phyloP scores from a whole-genome alignment of 2,888 invertebrate species.

The Eulithis testata region DNA sequence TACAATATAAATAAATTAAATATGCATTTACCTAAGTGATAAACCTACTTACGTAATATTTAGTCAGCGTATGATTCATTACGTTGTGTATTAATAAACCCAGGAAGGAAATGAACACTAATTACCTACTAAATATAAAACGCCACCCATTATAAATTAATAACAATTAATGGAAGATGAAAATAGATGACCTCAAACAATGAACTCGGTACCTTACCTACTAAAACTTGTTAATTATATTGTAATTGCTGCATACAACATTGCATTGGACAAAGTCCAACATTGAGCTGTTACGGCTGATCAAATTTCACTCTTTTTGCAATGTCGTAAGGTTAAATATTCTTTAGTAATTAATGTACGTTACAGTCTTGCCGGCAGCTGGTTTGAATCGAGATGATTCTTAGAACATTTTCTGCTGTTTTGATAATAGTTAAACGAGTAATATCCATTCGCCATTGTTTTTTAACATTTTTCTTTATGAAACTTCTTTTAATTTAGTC shows the following conservation, averaged over 20 bases:
- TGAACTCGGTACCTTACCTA: slow-evolving; percentile 27
- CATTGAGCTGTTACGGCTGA: slow-evolving; percentile 25
- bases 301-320: slow-evolving; percentile 22
- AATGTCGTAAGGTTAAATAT: slow-evolving; percentile 14
- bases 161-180: slow-evolving; percentile 18
- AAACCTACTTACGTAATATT: not conserved
- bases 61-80: not conserved
- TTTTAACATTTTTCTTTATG: too few species aligned
- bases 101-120: slow-evolving; percentile 15
- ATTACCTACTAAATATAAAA: not conserved
- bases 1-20: too few species aligned
- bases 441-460: too few species aligned
- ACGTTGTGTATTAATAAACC: slow-evolving; percentile 5
- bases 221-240: slow-evolving; percentile 33
- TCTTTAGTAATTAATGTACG: not conserved
- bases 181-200: slow-evolving; percentile 38
- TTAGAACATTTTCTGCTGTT: not conserved
- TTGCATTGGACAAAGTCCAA: slow-evolving; percentile 53
- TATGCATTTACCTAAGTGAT: not conserved
- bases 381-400: slow-evolving; percentile 32
- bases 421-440: too few species aligned
- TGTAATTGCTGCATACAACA: slow-evolving; percentile 48
- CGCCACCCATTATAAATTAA: slow-evolving; percentile 7
- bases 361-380: slow-evolving; percentile 30
- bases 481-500: too few species aligned